These are phyloP conservation scores for Epinephelus fuscoguttatus DNA, from an alignment of 2,113 vertebrate species.

Conservation along the genomic window DNA sequence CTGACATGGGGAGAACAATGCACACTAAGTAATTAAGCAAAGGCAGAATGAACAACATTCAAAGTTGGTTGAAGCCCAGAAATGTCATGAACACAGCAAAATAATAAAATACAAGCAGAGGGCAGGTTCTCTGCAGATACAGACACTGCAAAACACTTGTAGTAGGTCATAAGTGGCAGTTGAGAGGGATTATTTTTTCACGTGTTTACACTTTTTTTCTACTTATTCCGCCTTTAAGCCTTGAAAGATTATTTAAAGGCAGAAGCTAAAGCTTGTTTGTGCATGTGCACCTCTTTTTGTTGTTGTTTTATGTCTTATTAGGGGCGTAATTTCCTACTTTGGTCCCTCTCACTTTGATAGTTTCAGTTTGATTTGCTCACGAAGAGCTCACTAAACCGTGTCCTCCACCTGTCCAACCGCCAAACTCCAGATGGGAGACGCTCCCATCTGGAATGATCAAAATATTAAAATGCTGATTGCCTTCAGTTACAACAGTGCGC, in stretches of 20 bases:
- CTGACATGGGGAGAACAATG: no score
- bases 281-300: no score
- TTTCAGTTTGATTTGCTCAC: not conserved
- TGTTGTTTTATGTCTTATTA: not conserved
- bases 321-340: not conserved
- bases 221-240: not conserved
- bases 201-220: no score
- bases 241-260: not conserved
- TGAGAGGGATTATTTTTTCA: no score
- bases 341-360: not conserved
- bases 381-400: not conserved
- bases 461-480: not conserved
- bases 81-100: no score
- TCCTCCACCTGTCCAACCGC: not conserved
- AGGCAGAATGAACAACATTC: no score
- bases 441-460: not conserved
- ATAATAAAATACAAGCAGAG: no score
- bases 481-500: not conserved
- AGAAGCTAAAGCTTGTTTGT: not conserved
- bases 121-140: no score
- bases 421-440: not conserved
- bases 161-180: no score
- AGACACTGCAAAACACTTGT: no score
- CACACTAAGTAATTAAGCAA: no score
- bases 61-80: no score